Evolutionary conservation across 2,113 vertebrate genomes (phyloP).

Genomic region (Chaetorhynchus papuensis): DNA sequence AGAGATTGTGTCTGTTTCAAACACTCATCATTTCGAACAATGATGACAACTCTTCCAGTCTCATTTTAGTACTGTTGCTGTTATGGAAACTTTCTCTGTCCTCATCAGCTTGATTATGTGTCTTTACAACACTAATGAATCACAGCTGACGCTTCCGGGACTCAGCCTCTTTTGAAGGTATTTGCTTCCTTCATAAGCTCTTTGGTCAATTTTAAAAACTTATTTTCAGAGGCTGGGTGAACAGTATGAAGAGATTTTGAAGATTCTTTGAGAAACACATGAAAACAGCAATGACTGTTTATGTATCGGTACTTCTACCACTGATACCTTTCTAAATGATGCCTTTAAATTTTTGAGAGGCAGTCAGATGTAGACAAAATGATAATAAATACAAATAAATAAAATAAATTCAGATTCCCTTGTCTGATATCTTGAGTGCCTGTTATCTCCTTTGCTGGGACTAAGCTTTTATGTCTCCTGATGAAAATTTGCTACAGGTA

Average conservation of each 20-base stretch:
- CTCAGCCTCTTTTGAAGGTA: neutral
- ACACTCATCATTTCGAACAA: neutral
- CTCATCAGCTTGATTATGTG: neutral
- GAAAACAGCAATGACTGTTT: neutral
- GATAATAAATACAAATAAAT: neutral
- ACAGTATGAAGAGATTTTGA: neutral
- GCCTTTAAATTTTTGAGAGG: neutral
- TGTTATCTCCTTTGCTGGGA: neutral
- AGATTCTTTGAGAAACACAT: neutral
- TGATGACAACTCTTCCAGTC: constrained; percentile 8
- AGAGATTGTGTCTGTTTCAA: neutral
- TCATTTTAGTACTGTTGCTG: neutral
- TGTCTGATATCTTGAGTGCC: neutral
- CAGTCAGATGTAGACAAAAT: neutral
- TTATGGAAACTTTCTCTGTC: constrained; percentile 42
- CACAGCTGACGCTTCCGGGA: constrained; percentile 4
- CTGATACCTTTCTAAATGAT: neutral
- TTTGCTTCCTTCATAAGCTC: neutral
- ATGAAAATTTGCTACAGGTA: neutral
- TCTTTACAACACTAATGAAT: neutral
- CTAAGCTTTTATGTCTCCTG: neutral
- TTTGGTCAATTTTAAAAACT: neutral
- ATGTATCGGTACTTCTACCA: neutral
- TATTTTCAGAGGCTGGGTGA: neutral
- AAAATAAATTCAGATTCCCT: neutral